Base-by-base conservation (phyloP, 2,888 invertebrate genomes). In the Cerastis leucographa region DNA sequence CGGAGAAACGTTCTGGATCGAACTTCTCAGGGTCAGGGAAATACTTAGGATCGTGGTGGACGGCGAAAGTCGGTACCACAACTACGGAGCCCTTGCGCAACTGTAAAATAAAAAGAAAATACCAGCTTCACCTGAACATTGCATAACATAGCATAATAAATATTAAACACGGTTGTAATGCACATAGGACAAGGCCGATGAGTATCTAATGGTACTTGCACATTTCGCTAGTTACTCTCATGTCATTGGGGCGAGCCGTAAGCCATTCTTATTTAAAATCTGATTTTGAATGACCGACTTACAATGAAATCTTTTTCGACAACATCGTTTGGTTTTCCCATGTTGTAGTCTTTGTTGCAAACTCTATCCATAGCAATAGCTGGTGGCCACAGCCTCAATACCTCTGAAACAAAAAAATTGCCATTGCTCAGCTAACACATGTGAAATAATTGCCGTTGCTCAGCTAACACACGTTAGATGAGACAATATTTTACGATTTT, bases 1-100 rank as follows among this genome's bases (percentile, higher is more conserved):
- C 96, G 3, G 94, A 97, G 84, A 97, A 97, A 29, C 97, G 90
- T 82, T 97, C 95, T 12, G 97, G 97, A 88, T 97, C 96, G 71
- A 97, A 97, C 87, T 96, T 97, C 0, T 91, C 85, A 0, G 97
- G 97, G 22, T 97, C 93, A 0, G 97, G 95, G 87, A 93, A 97
- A 88, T 94, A 97, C 40, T 95, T 88, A 0, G 97, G 95, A 86
- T 97, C 97, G 12, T 92, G 94, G 73, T 97, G 97, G 40, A 97
- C 85, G 0, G 94, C 93, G 80, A 91, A 94, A 0, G 94, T 87
- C 0, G 97, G 96, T 61, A 97, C 90, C 80, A 90, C 87, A 0
- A 97, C 68, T 0, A 76, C 75, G n/a, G 90, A 90, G 0, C 94
- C 95, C 85, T 93, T 93, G 9, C 90, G 90, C 8, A 97, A 76